Base-by-base conservation (phyloP, 1,140 invertebrate species). In the Macrobrachium rosenbergii region DNA sequence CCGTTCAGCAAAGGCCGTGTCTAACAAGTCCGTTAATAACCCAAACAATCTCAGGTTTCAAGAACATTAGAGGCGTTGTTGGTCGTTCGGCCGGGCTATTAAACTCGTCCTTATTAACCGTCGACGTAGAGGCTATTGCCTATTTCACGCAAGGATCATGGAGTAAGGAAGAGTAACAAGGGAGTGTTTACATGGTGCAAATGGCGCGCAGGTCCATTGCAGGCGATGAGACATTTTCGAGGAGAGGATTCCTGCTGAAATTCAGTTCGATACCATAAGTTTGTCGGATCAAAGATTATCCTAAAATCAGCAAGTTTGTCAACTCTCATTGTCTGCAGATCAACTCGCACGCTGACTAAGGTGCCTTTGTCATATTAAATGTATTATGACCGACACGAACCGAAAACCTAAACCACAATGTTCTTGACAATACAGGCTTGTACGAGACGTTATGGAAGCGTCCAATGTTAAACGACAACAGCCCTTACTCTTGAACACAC, bases 11-110 rank as follows among this genome's bases (percentile, higher is more conserved):
- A 52, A 52, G 72, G 72, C 72, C 17, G 23, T 83, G 82, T 83
- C 82, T 75, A 83, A 83, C 82, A 83, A 83, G 72, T 83, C 69
- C 72, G 58, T 83, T 83, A 83, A 83, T 83, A 83, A 83, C 82
- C 82, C 76, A 83, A 83, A 83, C 82, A 83, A 62, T 83, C 69
- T 83, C 82, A 63, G 52, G 82, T 83, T 83, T 83, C 82, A 76
- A 45, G 59, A 63, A 7, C 67, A 75, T 76, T 60, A 83, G 76
- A 60, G 82, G 75, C 82, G 59, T 59, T 69, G 60, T 21, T 16
- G 19, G 21, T 45, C 14, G 19, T 12, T 16, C 59, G 23, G 23
- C 23, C 19, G 43, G 52, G 11, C 16, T 43, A 58, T 28, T 37
- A 76, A 62, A 76, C 45, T 10, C 79, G 62, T 21, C 63, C 62